phyloP scores from a whole-genome alignment of 1,140 invertebrate genomes.

The Potamilus streckersoni region DNA sequence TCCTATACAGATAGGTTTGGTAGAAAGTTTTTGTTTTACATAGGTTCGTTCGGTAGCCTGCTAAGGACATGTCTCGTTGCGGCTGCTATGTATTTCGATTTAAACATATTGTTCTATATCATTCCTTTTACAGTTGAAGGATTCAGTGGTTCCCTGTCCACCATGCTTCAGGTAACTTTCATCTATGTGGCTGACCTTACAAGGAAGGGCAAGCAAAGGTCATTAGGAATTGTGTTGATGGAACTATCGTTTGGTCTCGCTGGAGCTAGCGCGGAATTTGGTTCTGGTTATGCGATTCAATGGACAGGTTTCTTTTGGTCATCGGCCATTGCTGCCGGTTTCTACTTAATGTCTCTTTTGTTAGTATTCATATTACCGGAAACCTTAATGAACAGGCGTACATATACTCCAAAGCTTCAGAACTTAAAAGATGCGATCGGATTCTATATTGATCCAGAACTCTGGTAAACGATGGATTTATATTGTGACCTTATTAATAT shows the following conservation, averaged over 20 bases:
- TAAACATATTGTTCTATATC: slow-evolving; percentile 10
- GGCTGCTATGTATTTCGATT: slow-evolving; percentile 13
- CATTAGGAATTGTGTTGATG: slow-evolving; percentile 1
- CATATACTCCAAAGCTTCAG: neutral
- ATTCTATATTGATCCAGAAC: slow-evolving; percentile 2
- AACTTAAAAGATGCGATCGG: slow-evolving; percentile 4
- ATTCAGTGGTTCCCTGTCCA: slow-evolving; percentile 13
- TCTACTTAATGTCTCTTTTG: neutral
- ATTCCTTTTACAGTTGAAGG: slow-evolving; percentile 14
- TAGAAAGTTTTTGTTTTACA: slow-evolving; percentile 14
- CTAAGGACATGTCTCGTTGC: slow-evolving; percentile 3
- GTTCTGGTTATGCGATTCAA: slow-evolving; percentile 10
- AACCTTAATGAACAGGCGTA: slow-evolving; percentile 1
- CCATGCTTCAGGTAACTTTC: slow-evolving; percentile 12
- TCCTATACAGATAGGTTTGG: slow-evolving; percentile 20
- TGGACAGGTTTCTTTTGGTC: slow-evolving; percentile 4
- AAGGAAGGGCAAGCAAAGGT: neutral
- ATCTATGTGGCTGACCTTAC: slow-evolving; percentile 13
- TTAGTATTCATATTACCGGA: slow-evolving; percentile 10
- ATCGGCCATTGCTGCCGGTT: neutral
- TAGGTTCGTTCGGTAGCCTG: slow-evolving; percentile 8
- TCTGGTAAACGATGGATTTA: slow-evolving; percentile 4
- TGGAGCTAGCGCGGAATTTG: neutral
- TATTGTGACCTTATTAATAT: neutral
- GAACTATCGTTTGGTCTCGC: slow-evolving; percentile 4